Evolutionary conservation across 2,888 invertebrate species (phyloP).

Genomic region (Watsonalla cultraria): DNA sequence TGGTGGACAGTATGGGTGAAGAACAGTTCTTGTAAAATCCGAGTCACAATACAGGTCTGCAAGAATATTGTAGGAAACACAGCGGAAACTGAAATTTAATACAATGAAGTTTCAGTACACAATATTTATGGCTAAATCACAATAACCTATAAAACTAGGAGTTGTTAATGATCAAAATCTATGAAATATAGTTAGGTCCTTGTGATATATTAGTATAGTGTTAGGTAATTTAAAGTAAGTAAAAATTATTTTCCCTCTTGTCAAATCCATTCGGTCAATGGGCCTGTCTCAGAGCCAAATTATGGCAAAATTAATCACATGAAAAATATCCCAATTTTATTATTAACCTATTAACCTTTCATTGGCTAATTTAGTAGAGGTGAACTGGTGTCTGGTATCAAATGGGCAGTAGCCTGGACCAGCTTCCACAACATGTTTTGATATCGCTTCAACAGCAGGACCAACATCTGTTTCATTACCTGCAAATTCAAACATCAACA

Average conservation of each 20-base stretch:
- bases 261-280: too few species aligned
- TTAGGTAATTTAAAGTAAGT: too few species aligned
- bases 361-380: conserved; percentile 73
- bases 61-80: conserved; percentile 93
- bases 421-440: conserved; percentile 80
- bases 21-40: conserved; percentile 83
- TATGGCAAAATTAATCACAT: too few species aligned
- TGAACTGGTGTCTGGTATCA: conserved; percentile 87
- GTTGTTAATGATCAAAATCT: too few species aligned
- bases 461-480: conserved; percentile 77
- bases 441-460: conserved; percentile 79
- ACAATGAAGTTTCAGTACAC: conserved; percentile 1
- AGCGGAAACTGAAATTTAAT: conserved; percentile 81
- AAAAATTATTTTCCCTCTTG: too few species aligned
- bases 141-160: too few species aligned
- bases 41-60: conserved; percentile 95
- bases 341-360: conserved; percentile 81
- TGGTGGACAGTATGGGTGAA: conserved; percentile 91
- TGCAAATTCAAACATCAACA: conserved; percentile 29
- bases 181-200: too few species aligned
- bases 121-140: not conserved
- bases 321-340: not conserved
- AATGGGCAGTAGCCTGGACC: conserved; percentile 90
- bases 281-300: too few species aligned
- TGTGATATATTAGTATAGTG: too few species aligned